Evolutionary conservation across 2,113 vertebrate species (phyloP), one percentile per base, ranked within the genome.

Genomic region (Tachysurus vachellii): DNA sequence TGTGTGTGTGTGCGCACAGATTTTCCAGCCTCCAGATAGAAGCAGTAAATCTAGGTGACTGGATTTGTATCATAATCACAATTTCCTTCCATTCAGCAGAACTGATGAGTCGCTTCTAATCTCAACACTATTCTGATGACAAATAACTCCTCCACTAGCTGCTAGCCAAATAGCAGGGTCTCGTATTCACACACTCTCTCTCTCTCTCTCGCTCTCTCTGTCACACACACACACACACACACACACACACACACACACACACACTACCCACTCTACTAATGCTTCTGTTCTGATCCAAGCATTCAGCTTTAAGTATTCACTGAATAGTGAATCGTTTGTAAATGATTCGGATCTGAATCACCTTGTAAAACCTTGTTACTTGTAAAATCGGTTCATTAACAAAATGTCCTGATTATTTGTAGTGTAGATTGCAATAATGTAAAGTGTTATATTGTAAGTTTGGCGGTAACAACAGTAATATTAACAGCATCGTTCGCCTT

Each of bases 61-160:
- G 76, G n/a, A 57, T 9, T 80, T 1, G 10, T 36, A 80, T 80
- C 53, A 80, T 28, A 59, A 53, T 61, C 56, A 61, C 16, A 47
- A 82, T 64, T 82, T 64, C 80, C 77, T 82, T 11, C 57, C 2
- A 17, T 64, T 82, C 57, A n/a, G 9, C 47, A 64, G 8, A 62
- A 82, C 59, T 16, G 21, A 64, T 64, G 42, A 62, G 36, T 64
- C 23, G 21, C 80, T 16, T 82, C 59, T 82, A 82, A 82, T 82
- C 80, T 62, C 59, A 64, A 28, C 80, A 26, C 56, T 16, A 19
- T 19, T 31, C 59, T 68, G 44, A 64, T 83, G 44, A 68, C 42
- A 53, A 68, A 83, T 53, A 59, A 31, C 26, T 17, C 14, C 16
- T 54, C 26, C 62, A 28, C 23, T 19, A 83, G 44, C 77, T 83